Percentiles rank a stretch among this genome's conserved stretches.
Evolutionary conservation across 2,113 vertebrate genomes (phyloP).

Genomic region (Nothoprocta pentlandii): DNA sequence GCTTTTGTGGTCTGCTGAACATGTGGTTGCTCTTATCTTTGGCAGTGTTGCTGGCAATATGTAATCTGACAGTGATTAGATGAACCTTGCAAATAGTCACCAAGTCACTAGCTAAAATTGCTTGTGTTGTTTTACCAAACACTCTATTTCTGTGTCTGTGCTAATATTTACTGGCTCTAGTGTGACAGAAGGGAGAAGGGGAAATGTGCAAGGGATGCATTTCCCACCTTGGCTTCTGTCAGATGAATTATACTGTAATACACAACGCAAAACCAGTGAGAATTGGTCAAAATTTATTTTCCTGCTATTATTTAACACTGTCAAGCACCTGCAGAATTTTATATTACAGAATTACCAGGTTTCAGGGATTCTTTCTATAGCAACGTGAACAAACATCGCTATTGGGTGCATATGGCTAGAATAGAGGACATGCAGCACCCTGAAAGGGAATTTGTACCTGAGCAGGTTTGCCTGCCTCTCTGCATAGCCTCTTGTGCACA

Average conservation of each 20-base stretch:
- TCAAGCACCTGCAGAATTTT: background rate
- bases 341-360: background rate
- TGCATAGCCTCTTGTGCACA: accelerated
- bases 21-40: background rate
- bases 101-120: background rate
- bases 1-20: background rate
- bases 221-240: background rate
- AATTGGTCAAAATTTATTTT: background rate
- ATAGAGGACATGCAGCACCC: background rate
- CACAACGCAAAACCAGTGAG: background rate
- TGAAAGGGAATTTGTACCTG: background rate
- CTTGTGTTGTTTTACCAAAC: background rate
- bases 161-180: background rate
- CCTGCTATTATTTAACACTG: background rate
- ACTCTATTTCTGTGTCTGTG: background rate
- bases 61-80: background rate
- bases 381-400: background rate
- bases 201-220: background rate
- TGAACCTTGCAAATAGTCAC: background rate
- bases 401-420: background rate
- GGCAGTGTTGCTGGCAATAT: background rate
- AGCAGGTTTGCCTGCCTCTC: background rate
- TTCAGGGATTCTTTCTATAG: background rate
- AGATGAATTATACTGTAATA: background rate
- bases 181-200: background rate